phyloP scores from a whole-genome alignment of 2,113 vertebrate genomes.

The Alces alces region DNA sequence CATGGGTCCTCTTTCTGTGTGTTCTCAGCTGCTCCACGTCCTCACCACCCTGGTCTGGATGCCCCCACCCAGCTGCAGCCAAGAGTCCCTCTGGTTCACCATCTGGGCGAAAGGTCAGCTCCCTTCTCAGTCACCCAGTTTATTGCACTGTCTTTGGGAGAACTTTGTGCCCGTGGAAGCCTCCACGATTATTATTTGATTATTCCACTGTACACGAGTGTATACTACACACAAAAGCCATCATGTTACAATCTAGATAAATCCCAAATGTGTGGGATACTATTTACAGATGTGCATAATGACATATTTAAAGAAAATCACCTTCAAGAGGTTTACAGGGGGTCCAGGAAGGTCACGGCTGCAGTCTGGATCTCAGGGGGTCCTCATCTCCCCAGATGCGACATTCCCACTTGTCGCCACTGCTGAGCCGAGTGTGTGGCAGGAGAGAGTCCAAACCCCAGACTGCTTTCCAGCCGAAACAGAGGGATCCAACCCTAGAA shows the following conservation, averaged over 20 bases:
- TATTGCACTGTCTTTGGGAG: not conserved
- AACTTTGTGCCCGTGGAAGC: accelerated
- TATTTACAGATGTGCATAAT: not conserved
- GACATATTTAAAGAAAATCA: not conserved
- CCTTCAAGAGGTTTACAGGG: not conserved
- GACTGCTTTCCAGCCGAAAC: not conserved
- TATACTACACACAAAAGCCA: not conserved
- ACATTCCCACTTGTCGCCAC: not conserved
- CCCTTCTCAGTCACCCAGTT: accelerated
- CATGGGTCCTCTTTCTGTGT: not conserved
- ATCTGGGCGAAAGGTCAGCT: accelerated
- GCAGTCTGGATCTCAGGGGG: not conserved
- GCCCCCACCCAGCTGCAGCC: not conserved
- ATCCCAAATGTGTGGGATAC: not conserved
- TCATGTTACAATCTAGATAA: not conserved
- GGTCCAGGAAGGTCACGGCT: not conserved
- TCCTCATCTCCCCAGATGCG: not conserved
- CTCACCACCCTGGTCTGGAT: not conserved
- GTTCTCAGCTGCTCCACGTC: not conserved
- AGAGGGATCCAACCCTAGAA: accelerated
- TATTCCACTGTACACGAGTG: not conserved
- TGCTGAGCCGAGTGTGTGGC: not conserved
- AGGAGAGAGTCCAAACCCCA: not conserved
- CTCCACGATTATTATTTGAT: not conserved
- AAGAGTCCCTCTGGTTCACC: not conserved